These are phyloP conservation scores for Fringilla coelebs DNA, from an alignment of 2,797 vertebrate species.

Conservation along the genomic window DNA sequence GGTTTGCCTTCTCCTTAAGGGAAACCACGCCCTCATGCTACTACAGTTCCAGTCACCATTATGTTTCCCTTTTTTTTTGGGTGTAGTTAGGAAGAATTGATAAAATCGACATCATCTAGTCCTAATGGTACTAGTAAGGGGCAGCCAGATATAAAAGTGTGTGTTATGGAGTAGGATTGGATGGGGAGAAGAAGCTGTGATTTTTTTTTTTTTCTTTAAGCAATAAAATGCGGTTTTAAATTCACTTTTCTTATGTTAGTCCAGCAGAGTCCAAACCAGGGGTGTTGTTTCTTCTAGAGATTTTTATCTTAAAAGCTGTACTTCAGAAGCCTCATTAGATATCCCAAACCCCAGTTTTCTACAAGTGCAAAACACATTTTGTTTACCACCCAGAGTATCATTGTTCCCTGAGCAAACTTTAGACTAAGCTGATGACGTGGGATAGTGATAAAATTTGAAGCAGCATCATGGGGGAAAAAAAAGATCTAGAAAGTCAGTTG, in stretches of 20 bases:
- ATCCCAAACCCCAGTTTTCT: neutral
- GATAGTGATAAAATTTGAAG: neutral
- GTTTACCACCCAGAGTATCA: fast-evolving
- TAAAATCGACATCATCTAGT: neutral
- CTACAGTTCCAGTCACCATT: neutral
- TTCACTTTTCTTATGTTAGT: neutral
- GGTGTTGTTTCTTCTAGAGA: neutral
- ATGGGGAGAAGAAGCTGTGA: neutral
- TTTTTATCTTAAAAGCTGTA: neutral
- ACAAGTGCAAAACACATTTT: neutral
- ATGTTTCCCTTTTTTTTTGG: neutral
- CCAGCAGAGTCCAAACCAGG: neutral
- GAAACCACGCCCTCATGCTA: neutral
- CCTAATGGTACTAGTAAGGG: neutral
- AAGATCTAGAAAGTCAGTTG: neutral
- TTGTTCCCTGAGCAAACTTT: neutral
- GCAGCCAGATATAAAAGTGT: neutral
- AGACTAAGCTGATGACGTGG: neutral
- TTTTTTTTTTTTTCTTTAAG: neutral
- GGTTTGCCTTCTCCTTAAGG: neutral
- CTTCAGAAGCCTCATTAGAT: neutral
- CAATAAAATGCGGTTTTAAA: neutral
- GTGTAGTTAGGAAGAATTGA: neutral
- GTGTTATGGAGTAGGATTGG: neutral
- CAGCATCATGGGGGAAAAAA: neutral